These are phyloP conservation scores for Pogonomyrmex californicus DNA, from an alignment of 1,140 invertebrate genomes.

Conservation along the genomic window DNA sequence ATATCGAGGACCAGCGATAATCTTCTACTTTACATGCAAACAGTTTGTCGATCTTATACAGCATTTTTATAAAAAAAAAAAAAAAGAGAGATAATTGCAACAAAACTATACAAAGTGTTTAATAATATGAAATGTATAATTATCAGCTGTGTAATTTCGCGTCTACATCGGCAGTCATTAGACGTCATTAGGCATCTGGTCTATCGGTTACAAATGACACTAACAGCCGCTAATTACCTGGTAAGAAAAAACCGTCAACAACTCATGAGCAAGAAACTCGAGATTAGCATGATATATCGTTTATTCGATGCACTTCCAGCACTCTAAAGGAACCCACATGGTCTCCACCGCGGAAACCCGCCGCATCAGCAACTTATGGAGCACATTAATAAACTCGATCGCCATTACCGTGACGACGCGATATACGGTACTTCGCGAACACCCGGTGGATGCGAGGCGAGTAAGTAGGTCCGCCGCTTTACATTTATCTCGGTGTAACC, in stretches of 20 bases:
- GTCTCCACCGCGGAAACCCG: conserved; percentile 1
- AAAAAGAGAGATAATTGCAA: background rate
- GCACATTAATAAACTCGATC: conserved; percentile 56
- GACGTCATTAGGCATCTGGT: background rate
- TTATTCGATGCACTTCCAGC: conserved; percentile 11
- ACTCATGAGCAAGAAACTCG: background rate
- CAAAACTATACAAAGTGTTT: background rate
- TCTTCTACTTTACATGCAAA: background rate
- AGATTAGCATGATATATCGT: conserved; percentile 43
- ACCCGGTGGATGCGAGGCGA: conserved; percentile 68
- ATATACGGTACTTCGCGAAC: conserved; percentile 58
- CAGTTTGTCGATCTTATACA: background rate
- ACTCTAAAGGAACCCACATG: conserved; percentile 29
- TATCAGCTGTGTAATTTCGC: background rate
- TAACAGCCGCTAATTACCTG: background rate
- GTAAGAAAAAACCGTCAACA: conserved; percentile 21
- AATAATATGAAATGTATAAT: background rate
- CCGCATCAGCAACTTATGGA: conserved; percentile 18
- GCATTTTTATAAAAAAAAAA: background rate
- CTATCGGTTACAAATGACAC: background rate
- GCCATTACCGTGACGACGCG: conserved; percentile 35
- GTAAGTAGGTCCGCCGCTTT: conserved; percentile 74
- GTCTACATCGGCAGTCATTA: background rate
- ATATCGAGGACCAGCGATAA: background rate
- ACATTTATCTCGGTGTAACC: conserved; percentile 75